Conservation (phyloP, 2,113 vertebrate genomes). For the Anser brachyrhynchus region DNA sequence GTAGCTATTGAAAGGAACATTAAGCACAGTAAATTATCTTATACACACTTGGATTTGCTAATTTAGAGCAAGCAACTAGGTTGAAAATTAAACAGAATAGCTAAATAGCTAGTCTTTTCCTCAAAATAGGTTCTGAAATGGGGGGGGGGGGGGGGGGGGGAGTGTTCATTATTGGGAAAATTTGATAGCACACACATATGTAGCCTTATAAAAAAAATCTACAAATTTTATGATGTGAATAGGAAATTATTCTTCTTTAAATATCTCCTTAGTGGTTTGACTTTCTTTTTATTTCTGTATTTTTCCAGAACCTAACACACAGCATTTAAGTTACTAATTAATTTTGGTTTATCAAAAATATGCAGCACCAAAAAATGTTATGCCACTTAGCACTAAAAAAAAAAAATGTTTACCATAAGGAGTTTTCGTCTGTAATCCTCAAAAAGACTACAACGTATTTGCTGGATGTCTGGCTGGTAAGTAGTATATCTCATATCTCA, state of each 20-base stretch:
- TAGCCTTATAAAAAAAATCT: background rate
- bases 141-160: background rate
- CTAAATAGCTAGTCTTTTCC: conserved; percentile 28
- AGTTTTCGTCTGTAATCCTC: background rate
- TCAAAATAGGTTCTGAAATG: background rate
- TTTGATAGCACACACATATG: background rate
- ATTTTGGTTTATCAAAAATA: background rate
- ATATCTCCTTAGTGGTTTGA: background rate
- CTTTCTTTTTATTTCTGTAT: background rate
- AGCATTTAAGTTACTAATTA: background rate
- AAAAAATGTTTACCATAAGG: background rate
- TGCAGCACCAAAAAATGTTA: background rate
- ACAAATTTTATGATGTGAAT: background rate
- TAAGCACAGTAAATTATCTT: background rate
- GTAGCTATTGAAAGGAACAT: conserved; percentile 42
- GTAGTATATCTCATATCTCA: background rate
- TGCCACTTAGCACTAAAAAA: background rate
- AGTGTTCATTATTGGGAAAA: background rate
- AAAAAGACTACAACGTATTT: background rate
- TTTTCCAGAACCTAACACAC: background rate
- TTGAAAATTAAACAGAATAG: conserved; percentile 25
- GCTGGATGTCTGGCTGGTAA: background rate
- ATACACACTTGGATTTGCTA: conserved; percentile 19
- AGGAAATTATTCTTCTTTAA: conserved; percentile 16
- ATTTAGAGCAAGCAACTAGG: conserved; percentile 56